Conservation (phyloP, 2,888 invertebrate genomes). For the Xestia xanthographa region DNA sequence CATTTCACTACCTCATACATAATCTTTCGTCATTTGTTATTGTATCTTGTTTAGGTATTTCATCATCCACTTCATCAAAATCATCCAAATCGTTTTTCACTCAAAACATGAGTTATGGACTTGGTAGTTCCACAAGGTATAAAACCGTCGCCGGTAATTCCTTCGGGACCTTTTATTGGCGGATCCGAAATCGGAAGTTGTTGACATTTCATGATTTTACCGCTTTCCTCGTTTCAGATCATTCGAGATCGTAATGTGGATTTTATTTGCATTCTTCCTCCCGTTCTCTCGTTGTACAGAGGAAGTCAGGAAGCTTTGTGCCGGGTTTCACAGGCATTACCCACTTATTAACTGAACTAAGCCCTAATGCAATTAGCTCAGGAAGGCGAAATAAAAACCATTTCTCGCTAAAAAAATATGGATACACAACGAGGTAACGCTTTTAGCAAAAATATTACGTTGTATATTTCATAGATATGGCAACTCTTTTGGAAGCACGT, state of each 20-base stretch:
- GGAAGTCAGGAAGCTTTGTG: slow-evolving; percentile 1
- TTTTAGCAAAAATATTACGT: slow-evolving; percentile 33
- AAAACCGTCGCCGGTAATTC: slow-evolving; percentile 31
- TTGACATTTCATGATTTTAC: slow-evolving; percentile 67
- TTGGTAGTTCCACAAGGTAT: slow-evolving; percentile 20
- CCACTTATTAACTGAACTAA: slow-evolving; percentile 59
- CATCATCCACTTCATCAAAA: not conserved
- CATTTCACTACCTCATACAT: not conserved
- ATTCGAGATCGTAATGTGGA: slow-evolving; percentile 22
- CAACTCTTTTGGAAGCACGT: slow-evolving; percentile 38
- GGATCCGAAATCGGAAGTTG: slow-evolving; percentile 67
- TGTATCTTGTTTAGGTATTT: not conserved
- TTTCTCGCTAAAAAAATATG: slow-evolving; percentile 18
- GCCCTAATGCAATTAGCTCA: slow-evolving; percentile 56
- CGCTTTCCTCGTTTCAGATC: slow-evolving; percentile 47
- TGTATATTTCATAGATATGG: slow-evolving; percentile 41
- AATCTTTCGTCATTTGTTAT: not conserved
- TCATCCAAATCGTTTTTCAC: slow-evolving; percentile 6
- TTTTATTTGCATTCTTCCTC: slow-evolving; percentile 42
- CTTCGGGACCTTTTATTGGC: slow-evolving; percentile 42
- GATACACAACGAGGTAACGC: slow-evolving; percentile 7
- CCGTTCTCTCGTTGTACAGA: slow-evolving; percentile 6
- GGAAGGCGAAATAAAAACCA: slow-evolving; percentile 35
- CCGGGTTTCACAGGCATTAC: slow-evolving; percentile 35
- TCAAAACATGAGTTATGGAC: slow-evolving; percentile 3